These are phyloP conservation scores for Ichneumon xanthorius DNA, from an alignment of 2,888 invertebrate genomes.

Conservation along the genomic window DNA sequence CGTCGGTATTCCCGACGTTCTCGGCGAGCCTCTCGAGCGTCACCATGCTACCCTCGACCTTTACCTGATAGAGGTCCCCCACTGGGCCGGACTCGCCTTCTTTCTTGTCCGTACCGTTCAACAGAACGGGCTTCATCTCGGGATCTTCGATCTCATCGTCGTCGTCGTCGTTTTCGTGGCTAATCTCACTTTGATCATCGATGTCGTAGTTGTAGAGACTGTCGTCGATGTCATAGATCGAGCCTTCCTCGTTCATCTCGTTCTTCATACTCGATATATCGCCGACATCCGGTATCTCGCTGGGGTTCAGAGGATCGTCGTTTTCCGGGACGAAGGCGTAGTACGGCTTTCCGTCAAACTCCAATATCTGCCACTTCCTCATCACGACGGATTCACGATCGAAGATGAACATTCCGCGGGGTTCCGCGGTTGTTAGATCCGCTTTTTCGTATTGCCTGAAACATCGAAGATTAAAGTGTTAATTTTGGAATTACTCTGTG, in stretches of 20 bases:
- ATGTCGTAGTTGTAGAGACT: slow-evolving; percentile 52
- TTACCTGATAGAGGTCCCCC: slow-evolving; percentile 79
- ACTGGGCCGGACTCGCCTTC: slow-evolving; percentile 37
- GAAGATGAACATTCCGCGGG: slow-evolving; percentile 81
- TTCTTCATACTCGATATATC: slow-evolving; percentile 30
- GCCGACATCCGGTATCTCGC: slow-evolving; percentile 70
- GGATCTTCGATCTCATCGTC: slow-evolving; percentile 48
- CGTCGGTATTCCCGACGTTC: slow-evolving; percentile 44
- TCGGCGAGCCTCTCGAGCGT: slow-evolving; percentile 77
- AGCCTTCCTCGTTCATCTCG: slow-evolving; percentile 54
- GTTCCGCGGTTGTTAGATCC: slow-evolving; percentile 61
- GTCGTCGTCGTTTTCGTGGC: slow-evolving; percentile 35
- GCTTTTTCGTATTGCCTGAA: slow-evolving; percentile 78
- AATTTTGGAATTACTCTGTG: slow-evolving; percentile 24
- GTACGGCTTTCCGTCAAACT: slow-evolving; percentile 83
- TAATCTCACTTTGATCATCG: slow-evolving; percentile 28
- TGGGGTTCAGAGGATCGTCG: slow-evolving; percentile 76
- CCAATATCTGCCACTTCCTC: slow-evolving; percentile 84
- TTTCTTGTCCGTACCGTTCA: slow-evolving; percentile 68
- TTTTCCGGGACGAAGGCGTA: slow-evolving; percentile 83
- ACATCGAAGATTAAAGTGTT: slow-evolving; percentile 75
- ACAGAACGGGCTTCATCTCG: slow-evolving; percentile 71
- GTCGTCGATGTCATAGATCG: slow-evolving; percentile 57
- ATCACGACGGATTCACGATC: slow-evolving; percentile 82
- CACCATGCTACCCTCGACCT: slow-evolving; percentile 78